A percentile compares a stretch with the other conserved stretches of the same genome.
Evolutionary conservation across 2,888 invertebrate species (phyloP).

Genomic region (Priocnemis perturbator): DNA sequence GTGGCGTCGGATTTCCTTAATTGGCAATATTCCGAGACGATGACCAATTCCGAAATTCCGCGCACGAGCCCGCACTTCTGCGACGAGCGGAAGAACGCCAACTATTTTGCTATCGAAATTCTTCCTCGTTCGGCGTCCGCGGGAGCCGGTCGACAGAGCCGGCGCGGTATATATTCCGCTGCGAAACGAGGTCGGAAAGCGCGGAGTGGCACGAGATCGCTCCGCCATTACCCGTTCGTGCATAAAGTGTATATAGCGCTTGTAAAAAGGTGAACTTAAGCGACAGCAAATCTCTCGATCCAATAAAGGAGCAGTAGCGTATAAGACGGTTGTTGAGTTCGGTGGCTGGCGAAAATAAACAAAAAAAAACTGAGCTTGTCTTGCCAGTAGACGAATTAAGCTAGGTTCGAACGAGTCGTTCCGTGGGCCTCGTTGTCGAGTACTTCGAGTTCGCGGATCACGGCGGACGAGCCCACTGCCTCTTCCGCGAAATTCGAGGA

Average conservation of each 20-base stretch:
- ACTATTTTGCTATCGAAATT: too few species aligned
- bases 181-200: too few species aligned
- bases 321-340: background rate
- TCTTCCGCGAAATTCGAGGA: background rate
- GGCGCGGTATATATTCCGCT: too few species aligned
- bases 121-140: too few species aligned
- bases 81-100: too few species aligned
- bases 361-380: too few species aligned
- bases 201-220: background rate
- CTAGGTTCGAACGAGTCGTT: background rate
- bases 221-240: background rate
- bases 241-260: conserved; percentile 8
- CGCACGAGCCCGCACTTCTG: too few species aligned
- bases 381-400: background rate
- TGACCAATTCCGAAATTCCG: too few species aligned
- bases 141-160: too few species aligned
- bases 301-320: background rate
- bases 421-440: background rate
- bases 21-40: too few species aligned
- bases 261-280: conserved; percentile 11
- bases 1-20: too few species aligned
- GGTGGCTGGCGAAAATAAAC: too few species aligned
- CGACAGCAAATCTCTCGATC: conserved; percentile 1
- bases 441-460: conserved; percentile 2
- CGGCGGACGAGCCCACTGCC: conserved; percentile 4